These are phyloP conservation scores for Plectropomus leopardus DNA, from an alignment of 2,113 vertebrate genomes.

Conservation along the genomic window DNA sequence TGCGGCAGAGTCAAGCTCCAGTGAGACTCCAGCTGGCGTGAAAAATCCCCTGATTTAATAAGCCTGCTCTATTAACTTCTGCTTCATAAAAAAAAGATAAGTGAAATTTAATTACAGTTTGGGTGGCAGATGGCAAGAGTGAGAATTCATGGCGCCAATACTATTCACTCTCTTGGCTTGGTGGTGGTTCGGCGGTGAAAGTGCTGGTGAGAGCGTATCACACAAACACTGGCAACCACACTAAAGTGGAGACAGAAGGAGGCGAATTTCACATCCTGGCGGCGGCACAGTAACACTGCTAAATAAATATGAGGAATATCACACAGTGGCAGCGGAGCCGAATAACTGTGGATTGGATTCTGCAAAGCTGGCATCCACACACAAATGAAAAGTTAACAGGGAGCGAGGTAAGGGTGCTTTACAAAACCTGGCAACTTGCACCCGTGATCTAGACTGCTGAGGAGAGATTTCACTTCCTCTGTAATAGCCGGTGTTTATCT, in stretches of 20 bases:
- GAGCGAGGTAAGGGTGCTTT: constrained; percentile 22
- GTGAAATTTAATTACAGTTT: constrained; percentile 82
- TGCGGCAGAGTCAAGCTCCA: constrained; percentile 50
- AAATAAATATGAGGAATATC: constrained; percentile 50
- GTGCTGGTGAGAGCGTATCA: constrained; percentile 20
- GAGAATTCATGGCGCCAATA: constrained; percentile 50
- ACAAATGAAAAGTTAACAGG: constrained; percentile 26
- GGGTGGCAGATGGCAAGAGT: constrained; percentile 80
- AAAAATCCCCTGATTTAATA: constrained; percentile 79
- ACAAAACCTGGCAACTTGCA: constrained; percentile 36
- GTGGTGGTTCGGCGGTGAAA: constrained; percentile 7
- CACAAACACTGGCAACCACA: constrained; percentile 43
- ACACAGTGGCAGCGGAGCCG: constrained; percentile 25
- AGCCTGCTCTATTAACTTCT: constrained; percentile 77
- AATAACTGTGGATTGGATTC: constrained; percentile 35
- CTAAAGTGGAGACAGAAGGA: constrained; percentile 48
- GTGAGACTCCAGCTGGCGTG: constrained; percentile 68
- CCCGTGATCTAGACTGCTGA: constrained; percentile 7
- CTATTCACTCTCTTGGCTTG: constrained; percentile 45
- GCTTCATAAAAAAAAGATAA: constrained; percentile 77
- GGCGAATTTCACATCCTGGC: constrained; percentile 44
- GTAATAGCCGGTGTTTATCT: constrained; percentile 42
- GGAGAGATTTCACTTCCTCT: constrained; percentile 8
- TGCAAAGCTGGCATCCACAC: constrained; percentile 39
- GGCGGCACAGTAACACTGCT: constrained; percentile 17